These are phyloP conservation scores for Holothuria glaberrima DNA, from an alignment of 35 echinoderm and acorn worm genomes.

Conservation along the genomic window DNA sequence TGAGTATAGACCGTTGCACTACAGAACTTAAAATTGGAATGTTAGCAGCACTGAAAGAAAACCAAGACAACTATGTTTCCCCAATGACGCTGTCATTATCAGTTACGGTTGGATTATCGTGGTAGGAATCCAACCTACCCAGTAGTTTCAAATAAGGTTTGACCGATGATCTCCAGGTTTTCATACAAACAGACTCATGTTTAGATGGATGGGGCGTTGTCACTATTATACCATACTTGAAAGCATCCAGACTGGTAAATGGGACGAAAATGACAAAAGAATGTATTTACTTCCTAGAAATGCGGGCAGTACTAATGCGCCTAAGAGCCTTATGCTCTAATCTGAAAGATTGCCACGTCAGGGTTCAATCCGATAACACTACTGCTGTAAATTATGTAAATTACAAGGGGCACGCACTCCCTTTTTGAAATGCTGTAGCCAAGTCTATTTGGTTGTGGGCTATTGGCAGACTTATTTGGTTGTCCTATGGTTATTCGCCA, in stretches of 20 bases:
- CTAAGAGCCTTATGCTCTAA: too few relatives aligned
- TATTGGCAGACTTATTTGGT: background rate
- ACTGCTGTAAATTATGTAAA: conserved; percentile 1
- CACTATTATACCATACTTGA: background rate
- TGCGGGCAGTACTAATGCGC: too few relatives aligned
- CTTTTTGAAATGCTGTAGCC: too few relatives aligned
- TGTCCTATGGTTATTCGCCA: background rate
- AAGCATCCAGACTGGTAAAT: conserved; percentile 20
- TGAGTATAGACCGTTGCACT: background rate
- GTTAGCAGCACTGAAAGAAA: conserved; percentile 4
- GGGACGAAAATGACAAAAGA: background rate
- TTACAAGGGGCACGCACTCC: background rate
- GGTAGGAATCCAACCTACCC: conserved; percentile 28
- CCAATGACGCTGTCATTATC: background rate
- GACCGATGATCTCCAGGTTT: background rate
- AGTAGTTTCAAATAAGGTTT: background rate
- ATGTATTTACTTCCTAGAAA: conserved; percentile 48
- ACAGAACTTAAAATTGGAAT: conserved; percentile 22
- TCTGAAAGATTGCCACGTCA: too few relatives aligned
- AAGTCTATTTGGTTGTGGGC: background rate
- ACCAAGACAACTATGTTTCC: conserved; percentile 29
- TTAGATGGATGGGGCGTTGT: conserved; percentile 53
- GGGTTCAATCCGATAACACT: too few relatives aligned
- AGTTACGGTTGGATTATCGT: background rate
- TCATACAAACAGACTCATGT: too few relatives aligned